Evolutionary conservation across 2,797 vertebrate genomes (phyloP), one percentile per base, ranked within the genome.

Genomic region (Malurus leucopterus): DNA sequence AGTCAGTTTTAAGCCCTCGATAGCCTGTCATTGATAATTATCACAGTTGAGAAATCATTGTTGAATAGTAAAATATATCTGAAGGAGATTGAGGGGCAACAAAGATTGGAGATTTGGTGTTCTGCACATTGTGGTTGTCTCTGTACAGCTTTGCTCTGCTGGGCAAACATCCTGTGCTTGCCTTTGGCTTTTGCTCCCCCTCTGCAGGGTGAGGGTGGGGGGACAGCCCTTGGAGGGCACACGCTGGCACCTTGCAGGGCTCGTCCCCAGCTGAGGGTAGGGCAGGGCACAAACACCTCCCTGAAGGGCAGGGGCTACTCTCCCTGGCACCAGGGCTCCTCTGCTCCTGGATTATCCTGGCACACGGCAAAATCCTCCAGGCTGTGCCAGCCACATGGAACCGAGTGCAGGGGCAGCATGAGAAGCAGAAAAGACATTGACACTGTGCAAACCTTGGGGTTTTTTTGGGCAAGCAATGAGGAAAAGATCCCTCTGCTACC

Each of bases 21-120:
- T 84, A 84, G 64, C 41, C 78, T 65, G 40, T 73, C 64, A 76
- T 86, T 79, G 84, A 79, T 79, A 94, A 92, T 92, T 88, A 93
- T 73, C 86, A 82, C 74, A 88, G 86, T 1, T 82, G 84, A 86
- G 78, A 65, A 88, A 70, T 64, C 68, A 41, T 30, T 75, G 54
- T 58, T 71, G 69, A 49, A 46, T 85, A 90, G 82, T 53, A 36
- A 38, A 59, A 43, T 73, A 38, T 29, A 64, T 84, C 75, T 75
- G 62, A 76, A 76, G 68, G 68, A 86, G 68, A 32, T 1, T 18
- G 67, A 84, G 86, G 51, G 73, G 47, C 29, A 77, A 26, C 15
- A 61, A 81, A 65, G 18, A 86, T 36, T 36, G 22, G 32, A 84
- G 77, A 54, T 78, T 2, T 40, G 29, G 13, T 61, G 24, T 36